Conservation (phyloP, 2,113 vertebrate genomes). For the Entelurus aequoreus region DNA sequence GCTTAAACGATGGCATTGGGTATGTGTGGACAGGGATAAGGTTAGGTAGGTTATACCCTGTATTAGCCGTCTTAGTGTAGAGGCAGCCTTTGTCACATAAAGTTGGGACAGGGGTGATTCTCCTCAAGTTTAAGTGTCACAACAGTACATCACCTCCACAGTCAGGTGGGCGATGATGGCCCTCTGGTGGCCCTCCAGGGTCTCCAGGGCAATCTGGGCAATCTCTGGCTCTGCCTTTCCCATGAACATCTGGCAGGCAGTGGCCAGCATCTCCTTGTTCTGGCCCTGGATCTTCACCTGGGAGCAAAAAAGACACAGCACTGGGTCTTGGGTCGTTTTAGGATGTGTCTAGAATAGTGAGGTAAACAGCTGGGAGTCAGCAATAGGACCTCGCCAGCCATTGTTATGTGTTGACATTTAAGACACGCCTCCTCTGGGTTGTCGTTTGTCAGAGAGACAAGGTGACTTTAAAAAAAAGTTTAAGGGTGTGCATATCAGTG, state of each 20-base stretch:
- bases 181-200: constrained; percentile 90
- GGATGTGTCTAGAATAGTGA: too few species aligned
- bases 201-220: constrained; percentile 86
- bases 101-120: background rate
- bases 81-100: background rate
- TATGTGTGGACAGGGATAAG: too few species aligned
- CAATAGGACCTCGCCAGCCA: too few species aligned
- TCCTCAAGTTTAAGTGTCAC: background rate
- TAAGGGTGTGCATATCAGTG: too few species aligned
- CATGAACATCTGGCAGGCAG: constrained; percentile 96
- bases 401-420: background rate
- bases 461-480: too few species aligned
- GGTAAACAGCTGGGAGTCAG: too few species aligned
- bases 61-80: too few species aligned
- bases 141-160: constrained; percentile 77
- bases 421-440: background rate
- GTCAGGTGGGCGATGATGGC: constrained; percentile 97
- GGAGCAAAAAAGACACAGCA: background rate
- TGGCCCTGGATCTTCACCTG: constrained; percentile 97
- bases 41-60: too few species aligned
- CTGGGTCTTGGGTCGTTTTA: background rate
- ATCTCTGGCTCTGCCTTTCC: constrained; percentile 87
- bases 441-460: background rate
- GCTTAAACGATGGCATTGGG: too few species aligned
- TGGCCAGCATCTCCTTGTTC: constrained; percentile 95